Evolutionary conservation across 1,140 invertebrate species (phyloP).

Genomic region (Bemisia tabaci): DNA sequence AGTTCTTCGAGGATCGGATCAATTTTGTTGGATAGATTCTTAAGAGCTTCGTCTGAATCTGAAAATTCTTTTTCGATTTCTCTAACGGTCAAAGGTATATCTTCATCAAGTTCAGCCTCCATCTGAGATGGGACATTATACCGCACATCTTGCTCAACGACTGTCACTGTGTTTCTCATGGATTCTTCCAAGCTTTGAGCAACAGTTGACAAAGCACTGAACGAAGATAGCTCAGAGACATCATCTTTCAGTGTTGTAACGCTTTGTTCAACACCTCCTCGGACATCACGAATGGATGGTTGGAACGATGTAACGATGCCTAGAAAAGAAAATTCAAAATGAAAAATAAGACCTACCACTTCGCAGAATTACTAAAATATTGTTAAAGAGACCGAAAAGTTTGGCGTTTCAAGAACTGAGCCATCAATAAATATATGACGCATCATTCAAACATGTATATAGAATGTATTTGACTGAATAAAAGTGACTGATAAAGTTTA

Average conservation of each 20-base stretch:
- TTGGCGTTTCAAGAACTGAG: no score
- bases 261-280: constrained; percentile 15
- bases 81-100: constrained; percentile 9
- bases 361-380: no score
- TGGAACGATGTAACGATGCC: not conserved
- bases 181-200: not conserved
- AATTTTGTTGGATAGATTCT: not conserved
- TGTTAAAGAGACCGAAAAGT: no score
- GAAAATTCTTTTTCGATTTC: constrained; percentile 10
- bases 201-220: not conserved
- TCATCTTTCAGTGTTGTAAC: constrained; percentile 14
- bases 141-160: constrained; percentile 5
- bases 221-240: constrained; percentile 14
- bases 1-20: not conserved
- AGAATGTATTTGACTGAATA: no score
- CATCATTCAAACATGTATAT: no score
- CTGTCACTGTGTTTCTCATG: not conserved
- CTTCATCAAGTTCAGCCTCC: not conserved
- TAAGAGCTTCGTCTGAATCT: not conserved
- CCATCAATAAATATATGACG: no score
- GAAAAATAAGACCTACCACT: no score
- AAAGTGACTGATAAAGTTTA: no score
- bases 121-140: not conserved
- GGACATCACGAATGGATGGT: constrained; percentile 11
- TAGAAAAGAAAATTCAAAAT: constrained; percentile 12